Conservation (phyloP, 2,113 vertebrate species). For the Coracopsis vasa region DNA sequence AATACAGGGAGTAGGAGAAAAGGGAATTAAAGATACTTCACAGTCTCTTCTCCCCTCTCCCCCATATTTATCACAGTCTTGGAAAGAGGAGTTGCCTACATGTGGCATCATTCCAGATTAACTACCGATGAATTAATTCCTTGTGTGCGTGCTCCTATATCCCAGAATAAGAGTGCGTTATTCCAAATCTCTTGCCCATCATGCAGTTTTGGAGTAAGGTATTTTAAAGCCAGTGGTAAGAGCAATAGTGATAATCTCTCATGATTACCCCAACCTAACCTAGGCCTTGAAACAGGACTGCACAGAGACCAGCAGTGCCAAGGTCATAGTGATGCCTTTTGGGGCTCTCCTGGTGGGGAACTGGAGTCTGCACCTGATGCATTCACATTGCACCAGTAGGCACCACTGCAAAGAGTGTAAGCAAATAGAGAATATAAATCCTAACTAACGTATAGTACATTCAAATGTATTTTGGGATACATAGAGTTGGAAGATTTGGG, state of each 20-base stretch:
- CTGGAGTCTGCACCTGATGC: background rate
- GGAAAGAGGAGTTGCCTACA: background rate
- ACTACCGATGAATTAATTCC: slow-evolving; percentile 28
- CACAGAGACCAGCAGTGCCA: background rate
- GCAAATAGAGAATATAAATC: background rate
- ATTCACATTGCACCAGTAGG: background rate
- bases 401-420: background rate
- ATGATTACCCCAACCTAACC: background rate
- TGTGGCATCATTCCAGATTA: background rate
- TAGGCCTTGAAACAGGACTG: background rate
- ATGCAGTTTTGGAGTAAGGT: background rate
- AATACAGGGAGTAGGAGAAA: background rate
- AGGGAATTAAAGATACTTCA: background rate
- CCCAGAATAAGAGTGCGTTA: background rate
- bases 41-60: background rate
- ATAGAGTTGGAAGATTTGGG: background rate
- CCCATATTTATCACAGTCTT: background rate
- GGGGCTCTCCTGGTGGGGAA: background rate
- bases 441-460: background rate
- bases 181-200: background rate
- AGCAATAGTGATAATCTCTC: background rate
- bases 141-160: background rate
- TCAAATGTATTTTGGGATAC: background rate
- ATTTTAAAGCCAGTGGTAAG: background rate
- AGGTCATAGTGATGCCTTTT: background rate